Evolutionary conservation across 2,797 vertebrate species (phyloP).

Genomic region (Trematomus bernacchii): DNA sequence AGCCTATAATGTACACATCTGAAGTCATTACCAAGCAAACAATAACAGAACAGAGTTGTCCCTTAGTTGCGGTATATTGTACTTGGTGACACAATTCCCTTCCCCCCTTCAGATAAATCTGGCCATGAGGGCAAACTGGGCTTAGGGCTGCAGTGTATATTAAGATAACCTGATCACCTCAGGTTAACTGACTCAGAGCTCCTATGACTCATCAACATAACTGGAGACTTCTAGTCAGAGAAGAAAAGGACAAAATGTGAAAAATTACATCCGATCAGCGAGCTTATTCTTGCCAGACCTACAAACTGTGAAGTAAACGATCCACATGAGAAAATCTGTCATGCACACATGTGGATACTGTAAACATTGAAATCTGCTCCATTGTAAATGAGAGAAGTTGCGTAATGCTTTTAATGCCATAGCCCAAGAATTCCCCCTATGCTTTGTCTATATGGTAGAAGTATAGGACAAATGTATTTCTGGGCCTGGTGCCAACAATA

Average conservation of each 20-base stretch:
- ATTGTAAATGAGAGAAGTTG: not conserved
- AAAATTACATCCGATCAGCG: constrained; percentile 42
- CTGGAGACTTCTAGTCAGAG: constrained; percentile 3
- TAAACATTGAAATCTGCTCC: constrained; percentile 11
- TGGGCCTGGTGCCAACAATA: constrained; percentile 73
- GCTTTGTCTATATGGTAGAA: constrained; percentile 33
- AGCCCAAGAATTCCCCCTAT: constrained; percentile 18
- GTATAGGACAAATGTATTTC: constrained; percentile 70
- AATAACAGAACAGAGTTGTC: not conserved
- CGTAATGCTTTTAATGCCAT: constrained; percentile 13
- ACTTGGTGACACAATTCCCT: not conserved
- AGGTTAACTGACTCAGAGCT: constrained; percentile 53
- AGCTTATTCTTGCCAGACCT: constrained; percentile 33
- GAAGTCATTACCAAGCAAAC: not conserved
- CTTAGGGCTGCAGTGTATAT: constrained; percentile 9
- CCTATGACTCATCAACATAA: constrained; percentile 60
- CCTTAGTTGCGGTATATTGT: not conserved
- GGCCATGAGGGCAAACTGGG: constrained; percentile 13
- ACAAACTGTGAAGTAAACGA: constrained; percentile 37
- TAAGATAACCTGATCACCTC: constrained; percentile 55
- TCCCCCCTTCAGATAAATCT: constrained; percentile 6
- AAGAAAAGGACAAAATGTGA: constrained; percentile 33
- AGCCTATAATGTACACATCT: not conserved
- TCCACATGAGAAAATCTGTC: constrained; percentile 10
- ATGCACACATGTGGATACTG: not conserved